Conservation (phyloP, 2,888 invertebrate species). For the Hipparchia sbordonii region DNA sequence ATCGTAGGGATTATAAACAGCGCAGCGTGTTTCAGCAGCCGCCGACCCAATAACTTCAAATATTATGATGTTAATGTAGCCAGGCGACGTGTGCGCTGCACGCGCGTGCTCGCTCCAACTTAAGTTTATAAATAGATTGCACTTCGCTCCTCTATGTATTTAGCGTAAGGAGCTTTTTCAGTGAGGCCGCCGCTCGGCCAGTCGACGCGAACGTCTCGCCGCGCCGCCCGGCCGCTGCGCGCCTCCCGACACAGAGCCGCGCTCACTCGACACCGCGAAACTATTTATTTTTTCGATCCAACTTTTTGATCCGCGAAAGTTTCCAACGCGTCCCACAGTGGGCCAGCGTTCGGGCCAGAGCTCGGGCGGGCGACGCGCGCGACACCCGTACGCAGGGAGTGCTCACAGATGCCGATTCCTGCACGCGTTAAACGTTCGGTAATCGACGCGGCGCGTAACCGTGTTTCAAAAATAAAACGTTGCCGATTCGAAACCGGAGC, state of each 20-base stretch:
- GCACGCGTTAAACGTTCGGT: slow-evolving; percentile 55
- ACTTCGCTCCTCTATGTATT: slow-evolving; percentile 72
- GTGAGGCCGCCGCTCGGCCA: slow-evolving; percentile 60
- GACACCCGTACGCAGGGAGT: slow-evolving; percentile 46
- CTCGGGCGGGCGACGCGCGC: slow-evolving; percentile 30
- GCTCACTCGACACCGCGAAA: slow-evolving; percentile 57
- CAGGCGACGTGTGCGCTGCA: slow-evolving; percentile 59
- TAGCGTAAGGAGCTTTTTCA: slow-evolving; percentile 75
- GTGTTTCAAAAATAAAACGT: slow-evolving; percentile 80
- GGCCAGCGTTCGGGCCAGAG: slow-evolving; percentile 30
- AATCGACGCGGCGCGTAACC: slow-evolving; percentile 69
- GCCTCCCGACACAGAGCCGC: slow-evolving; percentile 44
- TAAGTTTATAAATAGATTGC: slow-evolving; percentile 80
- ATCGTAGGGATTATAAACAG: slow-evolving; percentile 47
- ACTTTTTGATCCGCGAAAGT: slow-evolving; percentile 40
- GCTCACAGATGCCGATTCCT: slow-evolving; percentile 46
- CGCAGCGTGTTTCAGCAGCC: slow-evolving; percentile 65
- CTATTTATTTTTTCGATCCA: slow-evolving; percentile 39
- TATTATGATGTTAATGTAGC: slow-evolving; percentile 71
- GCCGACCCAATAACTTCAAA: slow-evolving; percentile 74
- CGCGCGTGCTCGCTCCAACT: slow-evolving; percentile 72
- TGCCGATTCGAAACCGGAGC: slow-evolving; percentile 79
- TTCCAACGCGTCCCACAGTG: slow-evolving; percentile 25
- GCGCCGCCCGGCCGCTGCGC: slow-evolving; percentile 63
- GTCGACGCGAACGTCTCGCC: slow-evolving; percentile 66